Conservation (phyloP, 2,797 vertebrate species). For the Coluber constrictor region DNA sequence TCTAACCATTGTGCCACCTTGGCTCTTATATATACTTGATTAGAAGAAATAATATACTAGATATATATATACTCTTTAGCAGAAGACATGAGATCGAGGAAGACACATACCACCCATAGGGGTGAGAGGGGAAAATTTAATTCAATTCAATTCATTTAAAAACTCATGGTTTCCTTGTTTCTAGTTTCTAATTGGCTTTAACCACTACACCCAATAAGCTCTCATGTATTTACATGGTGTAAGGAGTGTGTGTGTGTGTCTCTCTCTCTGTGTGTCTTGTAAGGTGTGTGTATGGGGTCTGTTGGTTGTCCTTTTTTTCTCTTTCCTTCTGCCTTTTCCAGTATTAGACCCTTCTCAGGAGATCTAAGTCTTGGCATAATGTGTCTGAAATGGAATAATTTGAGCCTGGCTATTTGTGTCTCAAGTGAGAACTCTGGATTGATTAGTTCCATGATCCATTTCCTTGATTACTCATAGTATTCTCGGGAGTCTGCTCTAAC, state of each 20-base stretch:
- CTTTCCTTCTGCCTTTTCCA: not conserved
- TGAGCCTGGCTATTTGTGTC: not conserved
- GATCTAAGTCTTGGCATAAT: not conserved
- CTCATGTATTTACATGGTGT: not conserved
- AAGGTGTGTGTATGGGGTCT: not conserved
- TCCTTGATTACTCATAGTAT: not conserved
- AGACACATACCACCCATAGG: not conserved
- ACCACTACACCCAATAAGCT: not conserved
- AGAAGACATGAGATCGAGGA: not conserved
- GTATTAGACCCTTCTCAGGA: not conserved
- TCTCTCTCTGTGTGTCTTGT: not conserved
- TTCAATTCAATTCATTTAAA: not conserved
- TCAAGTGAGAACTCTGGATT: not conserved
- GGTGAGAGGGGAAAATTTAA: not conserved
- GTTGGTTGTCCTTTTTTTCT: not conserved
- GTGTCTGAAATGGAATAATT: not conserved
- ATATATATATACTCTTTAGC: not conserved
- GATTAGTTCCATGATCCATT: not conserved
- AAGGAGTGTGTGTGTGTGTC: not conserved
- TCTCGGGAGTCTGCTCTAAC: not conserved
- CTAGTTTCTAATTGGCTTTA: not conserved
- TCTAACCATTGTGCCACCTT: too few species aligned
- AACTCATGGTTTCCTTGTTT: not conserved
- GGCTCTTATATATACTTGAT: not conserved
- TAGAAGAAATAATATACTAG: not conserved